These are phyloP conservation scores for Bovichtus diacanthus DNA, from an alignment of 2,797 vertebrate genomes.

Conservation along the genomic window DNA sequence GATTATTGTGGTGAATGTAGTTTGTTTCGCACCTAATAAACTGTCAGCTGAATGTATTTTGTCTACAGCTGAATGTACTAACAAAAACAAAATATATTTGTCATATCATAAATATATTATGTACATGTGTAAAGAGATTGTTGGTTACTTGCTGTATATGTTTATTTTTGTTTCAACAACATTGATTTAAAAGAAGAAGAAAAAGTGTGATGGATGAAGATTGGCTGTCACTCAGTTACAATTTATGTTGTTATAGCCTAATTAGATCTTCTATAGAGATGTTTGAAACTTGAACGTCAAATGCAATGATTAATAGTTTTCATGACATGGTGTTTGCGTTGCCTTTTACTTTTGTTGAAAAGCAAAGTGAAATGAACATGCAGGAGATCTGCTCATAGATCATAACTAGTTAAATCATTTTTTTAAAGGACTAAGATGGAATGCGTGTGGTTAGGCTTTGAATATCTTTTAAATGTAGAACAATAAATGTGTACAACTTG, in stretches of 20 bases:
- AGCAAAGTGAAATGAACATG: neutral
- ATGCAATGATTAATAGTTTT: neutral
- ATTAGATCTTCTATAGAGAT: neutral
- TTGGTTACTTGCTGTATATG: neutral
- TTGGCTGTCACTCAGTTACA: neutral
- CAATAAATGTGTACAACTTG: neutral
- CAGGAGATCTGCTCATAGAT: neutral
- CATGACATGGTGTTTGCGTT: rapidly evolving
- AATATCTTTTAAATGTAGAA: neutral
- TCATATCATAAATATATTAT: neutral
- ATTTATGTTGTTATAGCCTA: neutral
- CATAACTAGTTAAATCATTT: too few relatives aligned
- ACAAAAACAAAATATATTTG: neutral
- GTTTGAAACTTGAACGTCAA: neutral
- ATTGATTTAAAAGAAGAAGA: too few relatives aligned
- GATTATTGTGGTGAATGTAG: neutral
- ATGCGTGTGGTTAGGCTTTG: neutral
- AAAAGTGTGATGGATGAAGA: neutral
- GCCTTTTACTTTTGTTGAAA: neutral
- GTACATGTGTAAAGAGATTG: neutral
- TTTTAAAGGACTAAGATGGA: neutral
- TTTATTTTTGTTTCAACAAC: neutral
- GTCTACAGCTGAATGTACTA: neutral
- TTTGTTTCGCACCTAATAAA: neutral
- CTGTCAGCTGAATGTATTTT: neutral